Evolutionary conservation across 1,140 invertebrate species (phyloP).

Genomic region (Pachypeltis micranthus): DNA sequence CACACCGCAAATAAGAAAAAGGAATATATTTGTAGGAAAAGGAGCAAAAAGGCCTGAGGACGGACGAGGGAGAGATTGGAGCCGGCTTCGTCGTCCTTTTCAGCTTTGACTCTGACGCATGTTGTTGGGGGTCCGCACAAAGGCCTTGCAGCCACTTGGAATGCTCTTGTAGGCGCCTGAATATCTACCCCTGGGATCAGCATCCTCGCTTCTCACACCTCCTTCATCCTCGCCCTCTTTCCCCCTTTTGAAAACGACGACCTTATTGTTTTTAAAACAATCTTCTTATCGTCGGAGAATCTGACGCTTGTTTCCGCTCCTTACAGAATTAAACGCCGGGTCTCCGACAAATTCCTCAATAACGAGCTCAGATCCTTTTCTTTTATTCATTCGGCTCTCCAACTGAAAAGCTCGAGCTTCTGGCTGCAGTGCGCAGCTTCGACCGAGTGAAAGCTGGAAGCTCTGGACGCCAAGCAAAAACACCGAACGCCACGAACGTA

Average conservation of each 20-base stretch:
- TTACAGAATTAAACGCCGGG: neutral
- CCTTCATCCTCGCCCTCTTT: neutral
- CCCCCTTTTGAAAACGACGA: neutral
- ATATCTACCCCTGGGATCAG: neutral
- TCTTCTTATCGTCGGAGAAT: neutral
- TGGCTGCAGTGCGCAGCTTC: too few relatives aligned
- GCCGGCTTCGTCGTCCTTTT: too few relatives aligned
- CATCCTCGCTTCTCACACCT: neutral
- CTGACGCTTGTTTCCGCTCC: slow-evolving; percentile 3
- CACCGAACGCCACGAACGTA: too few relatives aligned
- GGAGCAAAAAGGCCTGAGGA: too few relatives aligned
- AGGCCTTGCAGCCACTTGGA: neutral
- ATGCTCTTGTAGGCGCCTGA: slow-evolving; percentile 7
- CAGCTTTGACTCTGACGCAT: slow-evolving; percentile 5
- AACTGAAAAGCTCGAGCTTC: too few relatives aligned
- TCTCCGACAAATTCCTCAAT: neutral
- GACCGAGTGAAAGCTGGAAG: too few relatives aligned
- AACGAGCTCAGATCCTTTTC: neutral
- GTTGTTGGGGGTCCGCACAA: neutral
- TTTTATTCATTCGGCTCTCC: slow-evolving; percentile 1
- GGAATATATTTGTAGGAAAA: too few relatives aligned
- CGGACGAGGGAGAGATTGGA: too few relatives aligned
- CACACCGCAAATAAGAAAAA: too few relatives aligned
- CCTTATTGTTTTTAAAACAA: slow-evolving; percentile 2
- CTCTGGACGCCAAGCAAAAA: too few relatives aligned